Evolutionary conservation across 2,113 vertebrate species (phyloP).

Genomic region (Ammodytes dubius): DNA sequence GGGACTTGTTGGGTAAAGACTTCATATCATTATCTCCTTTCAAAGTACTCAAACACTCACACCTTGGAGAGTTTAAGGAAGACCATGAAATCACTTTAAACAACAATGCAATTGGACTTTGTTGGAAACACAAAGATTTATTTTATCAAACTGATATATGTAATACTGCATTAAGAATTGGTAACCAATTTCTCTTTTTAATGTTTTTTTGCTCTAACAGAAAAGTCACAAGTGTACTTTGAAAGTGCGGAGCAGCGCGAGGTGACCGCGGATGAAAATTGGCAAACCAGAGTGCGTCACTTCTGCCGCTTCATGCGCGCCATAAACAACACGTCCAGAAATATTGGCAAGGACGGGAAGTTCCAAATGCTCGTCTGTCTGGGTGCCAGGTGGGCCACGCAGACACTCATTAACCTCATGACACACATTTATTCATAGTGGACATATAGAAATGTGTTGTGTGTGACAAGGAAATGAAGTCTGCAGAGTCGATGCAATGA

Average conservation of each 20-base stretch:
- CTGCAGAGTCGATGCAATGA: background rate
- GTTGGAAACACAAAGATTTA: background rate
- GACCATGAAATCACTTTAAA: too few species aligned
- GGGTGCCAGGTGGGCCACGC: slow-evolving; percentile 91
- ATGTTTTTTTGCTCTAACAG: slow-evolving; percentile 78
- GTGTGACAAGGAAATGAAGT: background rate
- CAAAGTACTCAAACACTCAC: slow-evolving; percentile 1
- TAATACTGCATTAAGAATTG: background rate
- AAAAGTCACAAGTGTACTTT: slow-evolving; percentile 97
- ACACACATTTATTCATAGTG: background rate
- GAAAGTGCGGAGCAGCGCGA: slow-evolving; percentile 93
- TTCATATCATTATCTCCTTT: background rate
- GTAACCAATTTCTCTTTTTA: slow-evolving; percentile 3
- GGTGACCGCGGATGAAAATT: slow-evolving; percentile 92
- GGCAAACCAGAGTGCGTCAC: slow-evolving; percentile 92
- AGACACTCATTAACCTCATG: background rate
- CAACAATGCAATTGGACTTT: too few species aligned
- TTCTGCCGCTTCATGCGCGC: slow-evolving; percentile 97
- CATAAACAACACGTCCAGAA: slow-evolving; percentile 94
- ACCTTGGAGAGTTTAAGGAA: background rate
- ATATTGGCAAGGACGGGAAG: slow-evolving; percentile 98
- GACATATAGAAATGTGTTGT: background rate
- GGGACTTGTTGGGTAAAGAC: slow-evolving; percentile 94
- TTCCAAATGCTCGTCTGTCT: slow-evolving; percentile 99
- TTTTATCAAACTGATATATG: background rate